These are phyloP conservation scores for Nomada lathburiana DNA, from an alignment of 2,888 invertebrate species.

Conservation along the genomic window DNA sequence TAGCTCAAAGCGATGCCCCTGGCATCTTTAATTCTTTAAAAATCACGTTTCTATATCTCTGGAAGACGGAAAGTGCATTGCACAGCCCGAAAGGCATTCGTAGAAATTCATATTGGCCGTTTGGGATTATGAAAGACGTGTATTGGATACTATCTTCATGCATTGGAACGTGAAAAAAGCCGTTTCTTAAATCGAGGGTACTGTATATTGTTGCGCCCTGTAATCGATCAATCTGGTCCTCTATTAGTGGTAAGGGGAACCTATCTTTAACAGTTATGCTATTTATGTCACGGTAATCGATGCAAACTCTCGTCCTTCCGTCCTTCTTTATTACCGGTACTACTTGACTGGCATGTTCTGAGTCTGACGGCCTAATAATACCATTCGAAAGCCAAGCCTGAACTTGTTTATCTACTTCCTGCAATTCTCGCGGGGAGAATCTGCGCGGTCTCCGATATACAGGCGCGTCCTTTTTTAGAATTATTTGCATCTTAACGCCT, in stretches of 20 bases:
- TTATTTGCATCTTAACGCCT: neutral
- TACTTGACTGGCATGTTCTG: neutral
- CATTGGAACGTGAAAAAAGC: too few species aligned
- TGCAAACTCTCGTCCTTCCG: neutral
- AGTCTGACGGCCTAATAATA: neutral
- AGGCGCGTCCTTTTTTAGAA: slow-evolving; percentile 1
- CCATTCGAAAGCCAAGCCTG: neutral
- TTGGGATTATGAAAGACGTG: neutral
- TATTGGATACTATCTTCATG: neutral
- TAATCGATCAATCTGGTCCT: neutral
- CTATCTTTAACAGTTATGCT: too few species aligned
- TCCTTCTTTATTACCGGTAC: neutral
- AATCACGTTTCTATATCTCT: too few species aligned
- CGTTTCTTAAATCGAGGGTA: too few species aligned
- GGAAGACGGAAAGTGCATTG: too few species aligned
- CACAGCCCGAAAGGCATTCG: neutral
- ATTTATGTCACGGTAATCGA: neutral
- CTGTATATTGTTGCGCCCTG: neutral
- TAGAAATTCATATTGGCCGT: neutral
- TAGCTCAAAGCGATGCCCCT: too few species aligned
- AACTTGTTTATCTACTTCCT: neutral
- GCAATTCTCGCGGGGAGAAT: slow-evolving; percentile 1
- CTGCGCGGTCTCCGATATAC: slow-evolving; percentile 1
- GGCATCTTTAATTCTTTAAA: neutral
- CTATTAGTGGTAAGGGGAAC: too few species aligned